Evolutionary conservation across 1,140 invertebrate species (phyloP).

Genomic region (Mylabris phalerata): DNA sequence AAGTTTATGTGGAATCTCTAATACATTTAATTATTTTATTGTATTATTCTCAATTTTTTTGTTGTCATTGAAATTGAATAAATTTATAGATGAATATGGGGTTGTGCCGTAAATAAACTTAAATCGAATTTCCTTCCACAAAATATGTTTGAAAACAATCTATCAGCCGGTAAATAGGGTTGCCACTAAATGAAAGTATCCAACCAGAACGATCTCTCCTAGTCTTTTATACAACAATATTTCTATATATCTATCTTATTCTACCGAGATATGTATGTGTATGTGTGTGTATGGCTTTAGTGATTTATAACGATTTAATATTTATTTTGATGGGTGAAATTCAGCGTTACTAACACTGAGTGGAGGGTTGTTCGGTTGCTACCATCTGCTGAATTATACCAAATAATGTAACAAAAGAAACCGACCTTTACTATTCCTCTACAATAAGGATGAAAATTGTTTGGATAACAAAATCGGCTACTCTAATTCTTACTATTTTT

Average conservation of each 20-base stretch:
- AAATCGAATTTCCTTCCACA: slow-evolving; percentile 26
- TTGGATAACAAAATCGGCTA: slow-evolving; percentile 25
- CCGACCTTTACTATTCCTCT: slow-evolving; percentile 4
- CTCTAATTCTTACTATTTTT: slow-evolving; percentile 34
- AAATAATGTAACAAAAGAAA: slow-evolving; percentile 28
- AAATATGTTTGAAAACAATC: slow-evolving; percentile 22
- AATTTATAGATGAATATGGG: slow-evolving; percentile 3
- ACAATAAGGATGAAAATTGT: slow-evolving; percentile 21
- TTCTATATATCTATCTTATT: no score
- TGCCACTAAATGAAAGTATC: slow-evolving; percentile 11
- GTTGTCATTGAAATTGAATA: no score
- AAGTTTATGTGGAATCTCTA: no score
- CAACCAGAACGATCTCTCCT: slow-evolving; percentile 8
- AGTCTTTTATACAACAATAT: background rate
- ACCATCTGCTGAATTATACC: slow-evolving; percentile 40
- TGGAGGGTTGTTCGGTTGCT: slow-evolving; percentile 19
- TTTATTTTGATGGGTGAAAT: slow-evolving; percentile 46
- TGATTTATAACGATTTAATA: slow-evolving; percentile 45
- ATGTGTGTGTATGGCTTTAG: slow-evolving; percentile 1
- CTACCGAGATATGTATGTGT: no score
- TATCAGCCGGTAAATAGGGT: slow-evolving; percentile 6
- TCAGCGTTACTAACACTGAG: slow-evolving; percentile 41
- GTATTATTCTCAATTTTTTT: no score
- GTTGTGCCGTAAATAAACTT: slow-evolving; percentile 18
- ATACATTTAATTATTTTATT: no score